Evolutionary conservation across 2,888 invertebrate genomes (phyloP).

Genomic region (Hypena proboscidalis): DNA sequence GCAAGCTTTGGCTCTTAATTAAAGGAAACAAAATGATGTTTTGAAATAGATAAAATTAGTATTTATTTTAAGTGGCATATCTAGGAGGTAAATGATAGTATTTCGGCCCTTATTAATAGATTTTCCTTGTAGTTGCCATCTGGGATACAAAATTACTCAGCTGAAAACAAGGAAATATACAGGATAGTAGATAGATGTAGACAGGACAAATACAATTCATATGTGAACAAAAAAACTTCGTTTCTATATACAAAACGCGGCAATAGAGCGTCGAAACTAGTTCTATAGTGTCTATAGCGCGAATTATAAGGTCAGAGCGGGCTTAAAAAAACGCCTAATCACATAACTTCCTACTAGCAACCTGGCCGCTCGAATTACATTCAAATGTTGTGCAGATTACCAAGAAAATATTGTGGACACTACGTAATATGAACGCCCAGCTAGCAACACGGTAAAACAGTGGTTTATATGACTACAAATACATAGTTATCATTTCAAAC

Average conservation of each 20-base stretch:
- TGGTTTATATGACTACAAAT: conserved; percentile 15
- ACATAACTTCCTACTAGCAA: conserved; percentile 22
- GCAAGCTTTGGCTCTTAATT: too few species aligned
- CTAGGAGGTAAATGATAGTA: too few species aligned
- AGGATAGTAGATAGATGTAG: too few species aligned
- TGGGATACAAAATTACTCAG: too few species aligned
- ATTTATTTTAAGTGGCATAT: too few species aligned
- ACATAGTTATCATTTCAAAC: conserved; percentile 11
- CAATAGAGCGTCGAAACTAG: conserved; percentile 23
- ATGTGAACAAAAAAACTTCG: too few species aligned
- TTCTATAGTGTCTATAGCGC: conserved; percentile 17
- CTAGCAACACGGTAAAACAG: conserved; percentile 2
- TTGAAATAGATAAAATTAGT: too few species aligned
- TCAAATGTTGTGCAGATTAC: conserved; percentile 3
- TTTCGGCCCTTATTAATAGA: too few species aligned
- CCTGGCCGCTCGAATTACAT: conserved; percentile 20
- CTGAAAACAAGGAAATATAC: too few species aligned
- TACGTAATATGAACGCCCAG: conserved; percentile 23
- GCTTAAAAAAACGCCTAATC: conserved; percentile 18
- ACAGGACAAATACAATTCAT: too few species aligned
- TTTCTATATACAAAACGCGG: conserved; percentile 1
- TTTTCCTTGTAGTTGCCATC: too few species aligned
- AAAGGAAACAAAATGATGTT: too few species aligned
- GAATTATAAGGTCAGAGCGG: conserved; percentile 23
- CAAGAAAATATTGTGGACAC: conserved; percentile 3